phyloP scores from a whole-genome alignment of 2,888 invertebrate genomes.

The Mimumesa dahlbomi region DNA sequence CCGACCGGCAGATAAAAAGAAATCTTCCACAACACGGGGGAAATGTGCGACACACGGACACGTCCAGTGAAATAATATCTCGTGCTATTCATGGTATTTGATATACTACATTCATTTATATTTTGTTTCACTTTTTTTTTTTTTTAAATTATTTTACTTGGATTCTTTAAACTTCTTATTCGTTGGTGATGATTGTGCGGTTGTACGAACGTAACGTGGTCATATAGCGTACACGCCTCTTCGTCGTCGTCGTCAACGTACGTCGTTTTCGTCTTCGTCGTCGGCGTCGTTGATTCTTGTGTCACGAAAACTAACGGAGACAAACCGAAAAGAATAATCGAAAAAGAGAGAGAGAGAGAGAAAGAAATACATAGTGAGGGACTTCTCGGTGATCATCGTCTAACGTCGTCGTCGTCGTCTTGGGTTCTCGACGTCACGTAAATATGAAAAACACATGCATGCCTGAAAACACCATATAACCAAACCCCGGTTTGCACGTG shows the following conservation, averaged over 20 bases:
- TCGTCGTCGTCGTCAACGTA: constrained; percentile 21
- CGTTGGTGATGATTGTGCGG: constrained; percentile 45
- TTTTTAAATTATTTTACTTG: constrained; percentile 10
- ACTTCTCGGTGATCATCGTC: not conserved
- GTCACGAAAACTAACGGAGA: not conserved
- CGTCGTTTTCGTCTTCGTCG: constrained; percentile 8
- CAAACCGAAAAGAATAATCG: not conserved
- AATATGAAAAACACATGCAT: constrained; percentile 53
- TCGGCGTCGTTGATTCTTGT: constrained; percentile 22
- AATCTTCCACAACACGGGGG: too few species aligned
- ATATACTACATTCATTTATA: not conserved
- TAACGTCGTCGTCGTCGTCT: constrained; percentile 12
- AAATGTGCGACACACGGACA: constrained; percentile 26
- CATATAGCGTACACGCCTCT: constrained; percentile 30
- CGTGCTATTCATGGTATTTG: constrained; percentile 9
- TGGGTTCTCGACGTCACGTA: constrained; percentile 59
- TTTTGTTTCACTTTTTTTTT: not conserved
- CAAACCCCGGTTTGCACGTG: constrained; percentile 21
- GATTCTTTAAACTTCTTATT: constrained; percentile 13
- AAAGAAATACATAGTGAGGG: not conserved
- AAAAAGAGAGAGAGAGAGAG: too few species aligned
- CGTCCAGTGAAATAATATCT: constrained; percentile 41
- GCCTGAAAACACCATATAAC: constrained; percentile 5
- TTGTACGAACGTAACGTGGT: constrained; percentile 11
- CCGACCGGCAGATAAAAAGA: not conserved